Conservation (phyloP, 2,797 vertebrate genomes). For the Pipistrellus kuhlii region DNA sequence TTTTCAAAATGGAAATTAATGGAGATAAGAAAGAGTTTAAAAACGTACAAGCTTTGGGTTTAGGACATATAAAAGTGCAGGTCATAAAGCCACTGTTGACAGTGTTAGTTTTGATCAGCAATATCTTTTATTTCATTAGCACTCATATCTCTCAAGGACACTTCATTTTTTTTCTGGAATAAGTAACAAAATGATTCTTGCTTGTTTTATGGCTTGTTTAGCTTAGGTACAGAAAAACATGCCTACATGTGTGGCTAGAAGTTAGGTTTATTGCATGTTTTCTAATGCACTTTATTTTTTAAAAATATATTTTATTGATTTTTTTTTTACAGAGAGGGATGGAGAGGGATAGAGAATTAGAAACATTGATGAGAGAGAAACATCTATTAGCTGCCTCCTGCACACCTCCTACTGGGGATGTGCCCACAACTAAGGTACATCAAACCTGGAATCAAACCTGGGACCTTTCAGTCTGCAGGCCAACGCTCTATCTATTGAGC, state of each 20-base stretch:
- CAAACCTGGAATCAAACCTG: too few relatives aligned
- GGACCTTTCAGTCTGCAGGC: too few relatives aligned
- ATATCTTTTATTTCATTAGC: neutral
- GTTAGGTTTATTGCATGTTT: neutral
- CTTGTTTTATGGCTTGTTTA: neutral
- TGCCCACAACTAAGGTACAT: too few relatives aligned
- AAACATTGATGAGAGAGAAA: too few relatives aligned
- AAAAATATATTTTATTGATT: too few relatives aligned
- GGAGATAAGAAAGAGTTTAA: neutral
- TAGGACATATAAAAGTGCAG: neutral
- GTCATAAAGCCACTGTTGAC: neutral
- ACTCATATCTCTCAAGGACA: neutral
- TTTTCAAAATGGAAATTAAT: neutral
- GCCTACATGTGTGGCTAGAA: neutral
- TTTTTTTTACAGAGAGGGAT: too few relatives aligned
- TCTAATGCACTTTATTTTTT: neutral
- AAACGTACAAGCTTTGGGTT: neutral
- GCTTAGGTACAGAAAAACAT: neutral
- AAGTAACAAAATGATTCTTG: neutral
- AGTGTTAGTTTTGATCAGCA: slow-evolving; percentile 22
- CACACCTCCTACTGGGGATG: too few relatives aligned
- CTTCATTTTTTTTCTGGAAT: neutral
- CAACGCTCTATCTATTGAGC: too few relatives aligned
- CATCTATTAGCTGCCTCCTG: too few relatives aligned
- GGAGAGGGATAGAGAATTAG: too few relatives aligned